Base-by-base conservation (phyloP, 1,140 invertebrate genomes). In the Lysiphlebus fabarum region DNA sequence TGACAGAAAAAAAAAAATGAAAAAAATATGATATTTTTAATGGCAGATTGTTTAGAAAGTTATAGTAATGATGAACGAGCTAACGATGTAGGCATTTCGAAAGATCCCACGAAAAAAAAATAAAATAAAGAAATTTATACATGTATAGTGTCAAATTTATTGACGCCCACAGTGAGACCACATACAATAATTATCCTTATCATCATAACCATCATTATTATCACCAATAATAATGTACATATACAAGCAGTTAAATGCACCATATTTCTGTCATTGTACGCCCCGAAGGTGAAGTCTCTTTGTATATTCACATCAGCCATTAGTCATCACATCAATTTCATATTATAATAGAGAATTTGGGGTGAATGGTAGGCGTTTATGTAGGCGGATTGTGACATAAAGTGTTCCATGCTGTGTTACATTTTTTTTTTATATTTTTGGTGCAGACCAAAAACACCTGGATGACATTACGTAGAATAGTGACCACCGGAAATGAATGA, bases 301-400 rank as follows among this genome's bases (percentile, higher is more conserved):
- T 70, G 59, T 67, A 36, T 43, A 11, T 42, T 63, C 60, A 65
- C 59, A 50, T 49, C 55, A 56, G 60, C 73, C 69, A 74, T 75
- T 72, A 72, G 68, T 73, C 70, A 68, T 70, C 63, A 67, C 17
- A 26, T 26, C 17, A 51, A 67, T 63, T 73, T 73, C 68, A 61
- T 73, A 10, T 53, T 26, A 33, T 58, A 17, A 36, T 33, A 66
- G 66, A 66, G 68, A 26, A 26, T 26, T 26, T 26, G 17, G 17
- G 17, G 17, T 67, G 65, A 65, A 47, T 53, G 58, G 65, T 70
- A 65, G 70, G 63, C 66, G 68, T 70, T 58, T 26, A 53, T 51
- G 68, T 67, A 54, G 68, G 65, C 63, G 66, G 61, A 26, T 60
- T 33, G 44, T 45, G 40, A 62, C 36, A 45, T 37, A 54, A 55